Percentiles rank a stretch among this genome's conserved stretches.
Conservation (phyloP, 2,113 vertebrate genomes). For the Podarcis muralis region DNA sequence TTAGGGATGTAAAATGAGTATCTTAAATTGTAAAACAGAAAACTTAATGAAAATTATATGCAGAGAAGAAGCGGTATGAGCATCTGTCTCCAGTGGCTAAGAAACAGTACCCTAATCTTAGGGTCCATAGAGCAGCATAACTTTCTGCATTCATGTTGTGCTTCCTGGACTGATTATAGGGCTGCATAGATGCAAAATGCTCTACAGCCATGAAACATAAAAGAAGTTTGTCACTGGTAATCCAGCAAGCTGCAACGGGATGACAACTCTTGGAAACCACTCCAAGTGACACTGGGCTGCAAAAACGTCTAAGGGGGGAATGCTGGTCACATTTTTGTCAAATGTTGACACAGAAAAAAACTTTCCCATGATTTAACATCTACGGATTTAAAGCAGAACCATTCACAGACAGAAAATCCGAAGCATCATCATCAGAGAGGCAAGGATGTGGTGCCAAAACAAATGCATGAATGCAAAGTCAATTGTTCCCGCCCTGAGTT, state of each 20-base stretch:
- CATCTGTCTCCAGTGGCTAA: background rate
- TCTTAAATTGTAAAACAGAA: too few species aligned
- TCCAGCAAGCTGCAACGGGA: too few species aligned
- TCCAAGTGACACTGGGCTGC: too few species aligned
- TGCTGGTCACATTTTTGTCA: background rate
- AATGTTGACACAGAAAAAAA: background rate
- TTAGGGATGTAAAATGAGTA: too few species aligned
- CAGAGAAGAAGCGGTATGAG: background rate
- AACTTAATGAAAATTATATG: too few species aligned
- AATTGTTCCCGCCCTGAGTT: background rate
- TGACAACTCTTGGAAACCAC: background rate
- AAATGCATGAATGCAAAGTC: background rate
- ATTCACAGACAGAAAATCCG: background rate
- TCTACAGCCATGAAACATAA: background rate
- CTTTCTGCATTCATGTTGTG: background rate
- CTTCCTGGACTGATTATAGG: background rate
- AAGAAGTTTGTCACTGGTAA: background rate
- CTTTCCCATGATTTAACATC: background rate
- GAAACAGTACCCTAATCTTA: background rate
- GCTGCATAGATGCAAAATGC: background rate
- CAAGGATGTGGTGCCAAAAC: constrained; percentile 17
- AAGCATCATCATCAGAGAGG: background rate
- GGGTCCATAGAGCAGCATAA: background rate
- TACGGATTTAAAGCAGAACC: background rate
- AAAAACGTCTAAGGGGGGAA: background rate